These are phyloP conservation scores for Hippasteria phrygiana DNA, from an alignment of 53 echinoderm and acorn worm species.

Conservation along the genomic window DNA sequence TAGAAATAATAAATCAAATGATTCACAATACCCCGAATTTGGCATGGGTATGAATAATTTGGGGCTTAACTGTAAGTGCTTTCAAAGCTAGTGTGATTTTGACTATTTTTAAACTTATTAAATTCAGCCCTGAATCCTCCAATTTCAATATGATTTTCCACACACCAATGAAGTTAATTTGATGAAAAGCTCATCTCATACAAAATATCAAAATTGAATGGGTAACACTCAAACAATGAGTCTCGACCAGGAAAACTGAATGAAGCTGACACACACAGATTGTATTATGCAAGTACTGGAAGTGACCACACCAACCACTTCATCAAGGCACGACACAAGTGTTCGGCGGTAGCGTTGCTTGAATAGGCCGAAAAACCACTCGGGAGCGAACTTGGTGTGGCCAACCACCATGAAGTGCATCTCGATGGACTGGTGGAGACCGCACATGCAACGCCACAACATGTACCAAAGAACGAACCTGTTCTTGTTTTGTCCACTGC, in stretches of 20 bases:
- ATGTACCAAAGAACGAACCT: constrained; percentile 52
- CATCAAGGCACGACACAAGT: constrained; percentile 44
- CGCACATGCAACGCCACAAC: constrained; percentile 33
- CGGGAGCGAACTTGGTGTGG: constrained; percentile 75
- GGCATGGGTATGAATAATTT: too few species aligned
- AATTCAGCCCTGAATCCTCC: too few species aligned
- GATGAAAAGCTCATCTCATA: too few species aligned
- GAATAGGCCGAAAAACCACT: constrained; percentile 72
- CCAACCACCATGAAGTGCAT: constrained; percentile 64
- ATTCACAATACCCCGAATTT: too few species aligned
- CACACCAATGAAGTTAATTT: too few species aligned
- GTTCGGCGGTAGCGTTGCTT: constrained; percentile 53
- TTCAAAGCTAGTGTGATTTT: too few species aligned
- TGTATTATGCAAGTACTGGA: constrained; percentile 68
- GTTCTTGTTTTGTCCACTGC: constrained; percentile 77
- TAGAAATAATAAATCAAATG: too few species aligned
- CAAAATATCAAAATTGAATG: too few species aligned
- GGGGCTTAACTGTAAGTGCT: too few species aligned
- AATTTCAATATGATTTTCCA: too few species aligned
- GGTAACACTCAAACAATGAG: too few species aligned
- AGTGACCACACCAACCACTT: constrained; percentile 36
- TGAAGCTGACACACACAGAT: constrained; percentile 50
- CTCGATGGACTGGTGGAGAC: background rate
- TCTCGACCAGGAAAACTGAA: constrained; percentile 68
- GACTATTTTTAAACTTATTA: too few species aligned